Percentiles rank a stretch among this genome's conserved stretches.
phyloP scores from a whole-genome alignment of 1,140 invertebrate species.

The Drosophila nikananu region DNA sequence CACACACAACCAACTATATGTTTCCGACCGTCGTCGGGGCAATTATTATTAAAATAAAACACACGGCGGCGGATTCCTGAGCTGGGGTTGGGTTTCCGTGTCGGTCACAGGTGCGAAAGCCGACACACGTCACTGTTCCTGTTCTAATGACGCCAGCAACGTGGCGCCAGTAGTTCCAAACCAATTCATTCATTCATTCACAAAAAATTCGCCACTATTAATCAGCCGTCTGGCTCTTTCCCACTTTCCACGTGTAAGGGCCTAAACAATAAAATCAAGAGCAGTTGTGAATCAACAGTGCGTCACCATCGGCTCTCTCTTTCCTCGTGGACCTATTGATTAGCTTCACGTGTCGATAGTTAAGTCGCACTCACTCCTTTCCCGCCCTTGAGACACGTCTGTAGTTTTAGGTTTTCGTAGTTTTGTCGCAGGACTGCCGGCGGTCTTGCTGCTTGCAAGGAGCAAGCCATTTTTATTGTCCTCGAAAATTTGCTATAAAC shows the following conservation, averaged over 20 bases:
- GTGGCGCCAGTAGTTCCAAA: slow-evolving; percentile 40
- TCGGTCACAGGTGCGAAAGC: slow-evolving; percentile 56
- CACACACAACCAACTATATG: slow-evolving; percentile 36
- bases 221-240: slow-evolving; percentile 38
- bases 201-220: slow-evolving; percentile 74
- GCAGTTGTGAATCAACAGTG: slow-evolving; percentile 74
- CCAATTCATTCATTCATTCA: slow-evolving; percentile 73
- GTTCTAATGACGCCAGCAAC: slow-evolving; percentile 51
- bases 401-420: slow-evolving; percentile 54
- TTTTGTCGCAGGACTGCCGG: slow-evolving; percentile 11
- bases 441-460: neutral
- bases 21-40: slow-evolving; percentile 30
- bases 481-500: slow-evolving; percentile 39
- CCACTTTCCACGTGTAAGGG: neutral
- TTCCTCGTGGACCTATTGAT: slow-evolving; percentile 58
- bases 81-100: slow-evolving; percentile 16
- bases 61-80: neutral
- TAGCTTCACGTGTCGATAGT: slow-evolving; percentile 77
- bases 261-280: slow-evolving; percentile 77
- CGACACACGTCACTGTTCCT: slow-evolving; percentile 65
- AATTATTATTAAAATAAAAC: slow-evolving; percentile 70
- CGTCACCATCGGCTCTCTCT: slow-evolving; percentile 54
- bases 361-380: slow-evolving; percentile 21
- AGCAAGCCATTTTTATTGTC: slow-evolving; percentile 50
- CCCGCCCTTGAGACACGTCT: slow-evolving; percentile 54